phyloP scores from a whole-genome alignment of 2,888 invertebrate species.

The Ceratothoa steindachneri region DNA sequence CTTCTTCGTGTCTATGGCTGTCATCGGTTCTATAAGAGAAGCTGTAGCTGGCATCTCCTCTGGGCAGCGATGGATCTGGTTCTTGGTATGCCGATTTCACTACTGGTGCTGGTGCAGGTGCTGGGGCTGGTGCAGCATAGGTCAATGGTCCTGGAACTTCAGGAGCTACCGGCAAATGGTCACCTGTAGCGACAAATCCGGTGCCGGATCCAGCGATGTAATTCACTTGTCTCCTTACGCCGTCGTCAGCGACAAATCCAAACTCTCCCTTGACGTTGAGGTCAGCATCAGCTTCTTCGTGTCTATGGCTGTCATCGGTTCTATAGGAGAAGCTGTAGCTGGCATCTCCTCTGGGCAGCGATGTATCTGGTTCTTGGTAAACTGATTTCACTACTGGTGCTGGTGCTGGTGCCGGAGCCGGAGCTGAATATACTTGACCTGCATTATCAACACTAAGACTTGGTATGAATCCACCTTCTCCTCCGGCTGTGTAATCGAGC shows the following conservation, averaged over 20 bases:
- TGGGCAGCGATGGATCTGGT: too few species aligned
- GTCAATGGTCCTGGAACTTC: conserved; percentile 17
- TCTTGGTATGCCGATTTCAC: too few species aligned
- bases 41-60: conserved; percentile 35
- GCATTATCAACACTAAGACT: too few species aligned
- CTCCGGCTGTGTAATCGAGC: conserved; percentile 27
- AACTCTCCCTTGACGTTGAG: conserved; percentile 45
- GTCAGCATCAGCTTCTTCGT: conserved; percentile 42
- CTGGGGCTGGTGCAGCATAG: too few species aligned
- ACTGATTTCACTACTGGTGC: too few species aligned
- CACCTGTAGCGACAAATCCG: conserved; percentile 41
- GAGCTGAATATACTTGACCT: too few species aligned
- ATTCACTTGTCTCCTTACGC: conserved; percentile 34
- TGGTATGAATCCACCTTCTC: too few species aligned
- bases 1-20: conserved; percentile 43
- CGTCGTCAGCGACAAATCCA: conserved; percentile 48
- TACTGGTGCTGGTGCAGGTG: too few species aligned
- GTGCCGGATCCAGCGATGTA: conserved; percentile 42
- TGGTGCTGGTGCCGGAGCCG: too few species aligned
- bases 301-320: conserved; percentile 45
- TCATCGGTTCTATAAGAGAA: conserved; percentile 47
- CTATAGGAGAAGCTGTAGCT: conserved; percentile 41
- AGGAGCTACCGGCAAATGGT: conserved; percentile 34
- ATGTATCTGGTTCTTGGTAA: too few species aligned
- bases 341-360: too few species aligned